A percentile compares a stretch with the other conserved stretches of the same genome.
Evolutionary conservation across 2,797 vertebrate species (phyloP).

Genomic region (Tenualosa thibaudeaui): DNA sequence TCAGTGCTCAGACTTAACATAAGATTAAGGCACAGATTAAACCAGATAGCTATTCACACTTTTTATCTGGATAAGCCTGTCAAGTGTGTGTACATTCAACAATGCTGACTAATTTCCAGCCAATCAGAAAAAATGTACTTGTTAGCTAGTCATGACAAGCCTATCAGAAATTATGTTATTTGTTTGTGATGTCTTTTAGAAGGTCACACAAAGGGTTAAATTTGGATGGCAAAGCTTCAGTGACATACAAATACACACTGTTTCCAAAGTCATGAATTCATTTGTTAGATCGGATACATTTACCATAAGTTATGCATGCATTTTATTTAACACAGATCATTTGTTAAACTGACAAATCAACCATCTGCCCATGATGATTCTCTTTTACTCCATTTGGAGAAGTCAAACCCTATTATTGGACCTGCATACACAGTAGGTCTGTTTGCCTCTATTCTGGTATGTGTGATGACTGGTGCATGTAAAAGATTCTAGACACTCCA

Average conservation of each 20-base stretch:
- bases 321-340: background rate
- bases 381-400: background rate
- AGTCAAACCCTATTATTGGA: background rate
- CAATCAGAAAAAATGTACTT: background rate
- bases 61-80: slow-evolving; percentile 33
- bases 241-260: background rate
- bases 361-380: too few relatives aligned
- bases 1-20: background rate
- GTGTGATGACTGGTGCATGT: background rate
- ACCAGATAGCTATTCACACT: background rate
- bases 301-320: background rate
- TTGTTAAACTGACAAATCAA: background rate
- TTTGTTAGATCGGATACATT: background rate
- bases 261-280: background rate
- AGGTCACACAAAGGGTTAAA: too few relatives aligned
- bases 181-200: too few relatives aligned
- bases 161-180: too few relatives aligned
- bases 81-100: background rate
- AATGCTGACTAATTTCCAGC: background rate
- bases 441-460: slow-evolving; percentile 28
- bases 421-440: slow-evolving; percentile 23
- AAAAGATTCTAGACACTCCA: slow-evolving; percentile 18
- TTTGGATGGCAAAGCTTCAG: background rate
- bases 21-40: slow-evolving; percentile 42
- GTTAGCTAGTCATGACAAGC: too few relatives aligned